phyloP scores from a whole-genome alignment of 2,888 invertebrate species.

The Dilophus febrilis region DNA sequence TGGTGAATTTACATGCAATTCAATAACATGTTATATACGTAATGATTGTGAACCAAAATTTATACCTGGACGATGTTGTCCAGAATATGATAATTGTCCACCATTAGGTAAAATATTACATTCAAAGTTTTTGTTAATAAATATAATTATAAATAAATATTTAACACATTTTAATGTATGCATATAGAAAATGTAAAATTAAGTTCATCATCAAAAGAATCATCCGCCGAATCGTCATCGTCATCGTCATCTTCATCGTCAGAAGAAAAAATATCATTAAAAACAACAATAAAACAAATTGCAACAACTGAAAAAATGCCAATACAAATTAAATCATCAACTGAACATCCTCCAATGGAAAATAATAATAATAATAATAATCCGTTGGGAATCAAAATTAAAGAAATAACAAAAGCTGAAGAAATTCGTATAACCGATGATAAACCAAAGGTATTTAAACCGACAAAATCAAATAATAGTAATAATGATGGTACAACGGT shows the following conservation, averaged over 20 bases:
- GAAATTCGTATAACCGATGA: constrained; percentile 28
- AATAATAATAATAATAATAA: constrained; percentile 12
- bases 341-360: neutral
- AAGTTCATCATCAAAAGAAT: neutral
- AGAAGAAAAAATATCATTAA: constrained; percentile 3
- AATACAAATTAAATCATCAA: constrained; percentile 3
- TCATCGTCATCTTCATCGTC: neutral
- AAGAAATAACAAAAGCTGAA: constrained; percentile 28
- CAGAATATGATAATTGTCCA: constrained; percentile 67
- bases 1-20: constrained; percentile 59
- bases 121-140: constrained; percentile 8
- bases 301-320: constrained; percentile 4
- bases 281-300: constrained; percentile 5
- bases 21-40: constrained; percentile 57
- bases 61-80: constrained; percentile 60
- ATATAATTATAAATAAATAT: neutral
- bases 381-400: constrained; percentile 25
- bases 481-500: neutral
- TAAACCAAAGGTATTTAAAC: constrained; percentile 13
- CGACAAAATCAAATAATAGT: constrained; percentile 1
- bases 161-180: neutral
- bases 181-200: constrained; percentile 3
- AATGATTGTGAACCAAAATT: constrained; percentile 57
- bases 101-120: constrained; percentile 34
- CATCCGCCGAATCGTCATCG: too few species aligned